A percentile compares a stretch with the other conserved stretches of the same genome.
These are phyloP conservation scores for Amphipyra tragopoginis DNA, from an alignment of 2,888 invertebrate genomes.

Conservation along the genomic window DNA sequence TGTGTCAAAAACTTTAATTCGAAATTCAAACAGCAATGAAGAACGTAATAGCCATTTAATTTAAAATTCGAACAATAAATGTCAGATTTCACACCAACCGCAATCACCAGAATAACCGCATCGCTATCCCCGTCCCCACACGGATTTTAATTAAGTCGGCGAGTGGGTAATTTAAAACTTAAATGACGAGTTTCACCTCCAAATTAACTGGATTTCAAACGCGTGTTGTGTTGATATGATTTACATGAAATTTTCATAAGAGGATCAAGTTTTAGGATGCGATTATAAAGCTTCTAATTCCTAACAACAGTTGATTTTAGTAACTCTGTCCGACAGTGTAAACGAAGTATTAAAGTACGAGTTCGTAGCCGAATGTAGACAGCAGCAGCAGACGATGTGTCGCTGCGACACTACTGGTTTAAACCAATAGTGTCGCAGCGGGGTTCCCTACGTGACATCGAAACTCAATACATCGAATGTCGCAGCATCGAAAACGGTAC, in stretches of 20 bases:
- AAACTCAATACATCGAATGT: too few relatives aligned
- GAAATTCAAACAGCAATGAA: too few relatives aligned
- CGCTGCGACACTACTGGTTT: too few relatives aligned
- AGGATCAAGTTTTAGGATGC: not conserved
- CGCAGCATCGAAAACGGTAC: too few relatives aligned
- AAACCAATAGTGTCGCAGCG: too few relatives aligned
- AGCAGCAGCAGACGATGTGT: too few relatives aligned
- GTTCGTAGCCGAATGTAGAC: too few relatives aligned
- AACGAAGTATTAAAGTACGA: too few relatives aligned
- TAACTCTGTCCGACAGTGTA: too few relatives aligned
- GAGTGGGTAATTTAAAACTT: constrained; percentile 45
- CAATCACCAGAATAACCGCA: constrained; percentile 8
- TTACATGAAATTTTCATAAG: constrained; percentile 28
- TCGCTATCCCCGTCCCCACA: constrained; percentile 13
- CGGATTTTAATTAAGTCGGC: constrained; percentile 42
- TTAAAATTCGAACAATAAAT: not conserved
- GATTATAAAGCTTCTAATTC: not conserved
- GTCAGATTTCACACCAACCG: not conserved
- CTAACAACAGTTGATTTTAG: too few relatives aligned
- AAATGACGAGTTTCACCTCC: constrained; percentile 30
- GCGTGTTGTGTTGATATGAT: constrained; percentile 7
- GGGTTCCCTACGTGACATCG: too few relatives aligned
- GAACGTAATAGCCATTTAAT: not conserved
- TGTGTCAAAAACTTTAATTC: too few relatives aligned
- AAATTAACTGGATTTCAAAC: constrained; percentile 36